Conservation (phyloP, 2,797 vertebrate species). For the Ispidina picta region DNA sequence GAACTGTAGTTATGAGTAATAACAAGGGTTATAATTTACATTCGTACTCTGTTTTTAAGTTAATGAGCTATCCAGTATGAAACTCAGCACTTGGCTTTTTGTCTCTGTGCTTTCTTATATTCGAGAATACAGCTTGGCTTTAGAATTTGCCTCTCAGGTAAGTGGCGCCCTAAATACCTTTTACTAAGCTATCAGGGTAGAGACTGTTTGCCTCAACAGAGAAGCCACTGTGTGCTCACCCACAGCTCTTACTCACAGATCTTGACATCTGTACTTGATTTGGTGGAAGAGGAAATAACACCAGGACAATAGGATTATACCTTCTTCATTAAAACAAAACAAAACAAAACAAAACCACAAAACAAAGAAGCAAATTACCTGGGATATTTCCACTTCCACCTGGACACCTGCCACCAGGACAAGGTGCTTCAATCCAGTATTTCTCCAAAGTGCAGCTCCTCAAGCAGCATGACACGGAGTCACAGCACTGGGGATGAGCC, state of each 20-base stretch:
- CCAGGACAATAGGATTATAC: neutral
- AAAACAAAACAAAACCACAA: too few relatives aligned
- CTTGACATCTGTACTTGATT: neutral
- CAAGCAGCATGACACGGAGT: neutral
- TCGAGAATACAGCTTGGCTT: slow-evolving; percentile 44
- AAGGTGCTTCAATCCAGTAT: neutral
- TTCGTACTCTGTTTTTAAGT: slow-evolving; percentile 76
- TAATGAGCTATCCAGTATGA: slow-evolving; percentile 76
- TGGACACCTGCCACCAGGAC: neutral
- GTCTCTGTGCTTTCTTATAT: slow-evolving; percentile 38
- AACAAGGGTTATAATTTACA: slow-evolving; percentile 79
- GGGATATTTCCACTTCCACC: neutral
- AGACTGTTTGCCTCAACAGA: neutral
- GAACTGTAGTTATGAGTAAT: slow-evolving; percentile 76
- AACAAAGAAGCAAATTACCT: neutral
- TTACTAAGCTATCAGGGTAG: neutral
- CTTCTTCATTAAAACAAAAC: neutral
- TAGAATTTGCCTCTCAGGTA: slow-evolving; percentile 27
- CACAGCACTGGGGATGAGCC: neutral
- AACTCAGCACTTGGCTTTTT: slow-evolving; percentile 64
- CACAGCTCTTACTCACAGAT: neutral
- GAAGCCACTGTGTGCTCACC: neutral
- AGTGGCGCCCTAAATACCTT: neutral
- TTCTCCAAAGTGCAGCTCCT: neutral
- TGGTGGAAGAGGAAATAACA: neutral